Base-by-base conservation (phyloP, 2,888 invertebrate genomes). In the Mesorhabditis spiculigera region DNA sequence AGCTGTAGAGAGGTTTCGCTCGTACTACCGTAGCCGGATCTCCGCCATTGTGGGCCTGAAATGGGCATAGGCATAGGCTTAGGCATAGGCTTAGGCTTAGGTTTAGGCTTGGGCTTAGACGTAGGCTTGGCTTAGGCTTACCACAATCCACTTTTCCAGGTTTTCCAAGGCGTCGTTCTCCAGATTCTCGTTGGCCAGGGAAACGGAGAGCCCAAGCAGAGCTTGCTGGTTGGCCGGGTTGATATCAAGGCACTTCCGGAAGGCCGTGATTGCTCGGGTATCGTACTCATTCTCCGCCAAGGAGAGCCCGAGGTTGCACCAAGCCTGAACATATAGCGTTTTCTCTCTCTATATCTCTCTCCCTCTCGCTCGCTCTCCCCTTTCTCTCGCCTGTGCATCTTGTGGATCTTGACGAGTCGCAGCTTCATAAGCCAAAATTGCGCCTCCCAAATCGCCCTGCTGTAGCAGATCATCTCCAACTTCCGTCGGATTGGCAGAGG, bases 261-360 rank as follows among this genome's bases (percentile, higher is more conserved):
- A 89, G 0, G 97, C 97, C 65, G 92, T 91, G 82, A 98, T 97
- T 8, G 95, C 95, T 79, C 91, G 89, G 4, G 93, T 92, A 87
- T 98, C 97, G 88, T 91, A 95, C 89, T 99, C 98, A 88, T 98
- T 98, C 89, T 97, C 95, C 61, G 97, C 94, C 87, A 96, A 95
- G 45, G 94, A 92, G 68, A 92, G 69, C n/a, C 86, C 86, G 65
- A 95, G 88, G 50, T 92, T 88, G 74, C 92, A 90, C 95, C 95
- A 95, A 1, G 92, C 86, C 74, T 75, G 66, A 10, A 68, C 65
- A 28, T 28, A 3, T 5, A n/a, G n/a, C n/a, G n/a, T n/a, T n/a
- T n/a, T n/a, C n/a, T n/a, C n/a, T n/a, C n/a, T n/a, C n/a, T n/a
- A n/a, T n/a, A n/a, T n/a, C n/a, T n/a, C n/a, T n/a, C n/a, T n/a